Conservation (phyloP, 2,797 vertebrate species). For the Monodelphis domestica region DNA sequence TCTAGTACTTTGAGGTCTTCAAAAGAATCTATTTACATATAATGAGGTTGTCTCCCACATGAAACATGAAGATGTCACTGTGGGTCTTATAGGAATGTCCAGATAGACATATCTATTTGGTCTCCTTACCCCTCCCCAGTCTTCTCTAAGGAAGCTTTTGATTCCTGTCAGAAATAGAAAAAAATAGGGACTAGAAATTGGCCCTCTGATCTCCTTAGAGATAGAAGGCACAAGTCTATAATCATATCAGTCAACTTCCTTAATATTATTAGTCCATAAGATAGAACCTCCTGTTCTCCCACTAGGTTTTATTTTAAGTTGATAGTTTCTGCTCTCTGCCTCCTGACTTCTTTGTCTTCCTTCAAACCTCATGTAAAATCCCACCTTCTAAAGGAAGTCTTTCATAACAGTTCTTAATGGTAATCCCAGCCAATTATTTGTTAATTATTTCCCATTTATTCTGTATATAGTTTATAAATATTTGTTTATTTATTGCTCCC, state of each 20-base stretch:
- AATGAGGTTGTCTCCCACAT: neutral
- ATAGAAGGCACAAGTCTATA: neutral
- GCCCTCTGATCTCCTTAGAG: neutral
- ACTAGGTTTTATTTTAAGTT: neutral
- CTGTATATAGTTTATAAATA: no score
- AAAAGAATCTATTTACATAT: neutral
- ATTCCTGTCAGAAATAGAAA: neutral
- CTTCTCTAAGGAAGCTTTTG: neutral
- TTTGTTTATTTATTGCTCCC: neutral
- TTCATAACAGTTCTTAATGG: no score
- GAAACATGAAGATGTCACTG: neutral
- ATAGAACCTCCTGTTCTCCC: no score
- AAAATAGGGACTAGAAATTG: neutral
- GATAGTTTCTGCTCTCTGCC: neutral
- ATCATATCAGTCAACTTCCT: neutral
- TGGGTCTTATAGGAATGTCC: rapidly evolving
- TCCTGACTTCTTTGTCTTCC: neutral
- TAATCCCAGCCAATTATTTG: no score
- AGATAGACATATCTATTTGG: neutral
- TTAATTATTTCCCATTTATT: neutral
- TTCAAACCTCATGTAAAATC: neutral
- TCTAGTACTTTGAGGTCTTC: neutral
- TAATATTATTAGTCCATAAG: neutral
- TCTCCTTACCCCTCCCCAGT: neutral
- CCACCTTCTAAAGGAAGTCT: no score